Evolutionary conservation across 2,888 invertebrate species (phyloP).

Genomic region (Xestoiulus laeticollis): DNA sequence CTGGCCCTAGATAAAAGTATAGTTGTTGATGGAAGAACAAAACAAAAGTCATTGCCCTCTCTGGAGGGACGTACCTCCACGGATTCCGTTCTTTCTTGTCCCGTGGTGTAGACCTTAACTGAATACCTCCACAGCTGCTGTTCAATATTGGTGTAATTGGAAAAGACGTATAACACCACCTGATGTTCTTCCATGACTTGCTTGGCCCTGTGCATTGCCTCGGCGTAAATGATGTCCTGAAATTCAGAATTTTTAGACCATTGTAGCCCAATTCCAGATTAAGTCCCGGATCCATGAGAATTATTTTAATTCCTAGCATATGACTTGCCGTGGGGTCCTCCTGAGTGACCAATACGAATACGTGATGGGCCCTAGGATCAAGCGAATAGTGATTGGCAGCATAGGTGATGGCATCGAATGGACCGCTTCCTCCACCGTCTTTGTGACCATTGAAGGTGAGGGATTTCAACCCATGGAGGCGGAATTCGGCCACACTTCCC

Average conservation of each 20-base stretch:
- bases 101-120: background rate
- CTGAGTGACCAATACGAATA: conserved; percentile 38
- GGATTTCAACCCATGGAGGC: conserved; percentile 6
- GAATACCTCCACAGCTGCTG: background rate
- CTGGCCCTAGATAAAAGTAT: background rate
- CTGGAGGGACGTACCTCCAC: background rate
- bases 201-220: background rate
- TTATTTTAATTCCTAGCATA: too few species aligned
- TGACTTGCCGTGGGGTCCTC: background rate
- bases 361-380: background rate
- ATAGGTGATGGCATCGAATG: background rate
- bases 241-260: background rate
- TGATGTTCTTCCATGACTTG: background rate
- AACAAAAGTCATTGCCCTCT: background rate
- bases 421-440: background rate
- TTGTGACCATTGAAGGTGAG: background rate
- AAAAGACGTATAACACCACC: background rate
- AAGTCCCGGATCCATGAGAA: too few species aligned
- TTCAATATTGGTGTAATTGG: background rate
- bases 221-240: background rate
- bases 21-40: too few species aligned
- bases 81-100: background rate
- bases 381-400: conserved; percentile 28
- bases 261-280: too few species aligned
- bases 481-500: background rate